Evolutionary conservation across 2,888 invertebrate genomes (phyloP).

Genomic region (Microctonus hyperodae): DNA sequence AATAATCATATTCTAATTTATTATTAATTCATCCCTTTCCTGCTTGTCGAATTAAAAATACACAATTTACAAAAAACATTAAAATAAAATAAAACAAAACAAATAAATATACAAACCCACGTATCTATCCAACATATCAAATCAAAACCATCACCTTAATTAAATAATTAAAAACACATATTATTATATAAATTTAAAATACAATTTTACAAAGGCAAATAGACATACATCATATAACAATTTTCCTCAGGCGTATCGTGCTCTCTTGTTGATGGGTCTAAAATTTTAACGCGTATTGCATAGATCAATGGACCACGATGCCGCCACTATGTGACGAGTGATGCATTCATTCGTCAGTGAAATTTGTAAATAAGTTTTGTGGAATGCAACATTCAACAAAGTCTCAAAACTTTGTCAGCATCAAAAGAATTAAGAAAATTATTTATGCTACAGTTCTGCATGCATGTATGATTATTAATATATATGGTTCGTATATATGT

Average conservation of each 20-base stretch:
- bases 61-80: not conserved
- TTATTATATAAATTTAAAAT: not conserved
- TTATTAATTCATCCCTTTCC: not conserved
- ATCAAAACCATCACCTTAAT: not conserved
- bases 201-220: not conserved
- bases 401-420: not conserved
- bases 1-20: not conserved
- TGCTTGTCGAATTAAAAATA: not conserved
- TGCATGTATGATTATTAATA: too few relatives aligned
- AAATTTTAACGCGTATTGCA: slow-evolving; percentile 34
- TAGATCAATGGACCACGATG: slow-evolving; percentile 46
- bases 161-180: not conserved
- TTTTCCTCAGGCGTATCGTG: not conserved
- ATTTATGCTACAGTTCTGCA: not conserved
- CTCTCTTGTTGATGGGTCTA: not conserved
- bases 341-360: slow-evolving; percentile 39
- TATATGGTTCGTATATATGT: not conserved
- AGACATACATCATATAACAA: not conserved
- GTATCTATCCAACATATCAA: not conserved
- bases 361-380: slow-evolving; percentile 2
- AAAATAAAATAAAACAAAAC: not conserved
- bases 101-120: too few relatives aligned
- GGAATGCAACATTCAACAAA: not conserved
- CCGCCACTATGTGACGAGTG: slow-evolving; percentile 31
- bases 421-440: not conserved